Evolutionary conservation across 2,888 invertebrate species (phyloP).

Genomic region (Drymonia ruficornis): DNA sequence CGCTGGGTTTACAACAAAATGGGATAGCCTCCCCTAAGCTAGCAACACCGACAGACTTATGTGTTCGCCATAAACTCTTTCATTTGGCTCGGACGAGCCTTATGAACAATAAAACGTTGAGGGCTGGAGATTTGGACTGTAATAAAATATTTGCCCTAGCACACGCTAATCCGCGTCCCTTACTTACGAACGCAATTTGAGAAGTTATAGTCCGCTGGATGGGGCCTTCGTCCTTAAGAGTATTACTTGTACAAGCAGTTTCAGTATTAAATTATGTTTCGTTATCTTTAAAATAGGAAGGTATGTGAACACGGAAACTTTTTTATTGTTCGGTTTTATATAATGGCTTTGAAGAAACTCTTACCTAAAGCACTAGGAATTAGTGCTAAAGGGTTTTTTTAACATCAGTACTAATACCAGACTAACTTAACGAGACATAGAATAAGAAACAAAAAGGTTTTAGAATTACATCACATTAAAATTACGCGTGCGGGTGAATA

Average conservation of each 20-base stretch:
- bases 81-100: constrained; percentile 84
- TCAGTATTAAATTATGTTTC: constrained; percentile 20
- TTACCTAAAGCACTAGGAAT: background rate
- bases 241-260: constrained; percentile 39
- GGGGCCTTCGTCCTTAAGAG: constrained; percentile 47
- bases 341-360: background rate
- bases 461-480: too few species aligned
- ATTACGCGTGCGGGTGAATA: too few species aligned
- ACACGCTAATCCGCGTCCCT: constrained; percentile 82
- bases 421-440: too few species aligned
- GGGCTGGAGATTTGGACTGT: constrained; percentile 84
- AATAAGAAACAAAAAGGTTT: too few species aligned
- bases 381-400: background rate
- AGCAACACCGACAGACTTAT: constrained; percentile 79
- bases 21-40: constrained; percentile 51
- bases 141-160: constrained; percentile 85
- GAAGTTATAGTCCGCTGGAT: constrained; percentile 72
- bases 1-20: constrained; percentile 30
- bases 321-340: background rate
- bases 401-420: too few species aligned
- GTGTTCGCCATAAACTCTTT: constrained; percentile 83
- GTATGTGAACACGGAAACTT: constrained; percentile 2
- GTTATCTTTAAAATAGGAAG: constrained; percentile 12
- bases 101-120: constrained; percentile 85
- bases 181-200: constrained; percentile 82